Evolutionary conservation across 2,888 invertebrate genomes (phyloP), one percentile per base, ranked within the genome.

Genomic region (Melanchra persicariae): DNA sequence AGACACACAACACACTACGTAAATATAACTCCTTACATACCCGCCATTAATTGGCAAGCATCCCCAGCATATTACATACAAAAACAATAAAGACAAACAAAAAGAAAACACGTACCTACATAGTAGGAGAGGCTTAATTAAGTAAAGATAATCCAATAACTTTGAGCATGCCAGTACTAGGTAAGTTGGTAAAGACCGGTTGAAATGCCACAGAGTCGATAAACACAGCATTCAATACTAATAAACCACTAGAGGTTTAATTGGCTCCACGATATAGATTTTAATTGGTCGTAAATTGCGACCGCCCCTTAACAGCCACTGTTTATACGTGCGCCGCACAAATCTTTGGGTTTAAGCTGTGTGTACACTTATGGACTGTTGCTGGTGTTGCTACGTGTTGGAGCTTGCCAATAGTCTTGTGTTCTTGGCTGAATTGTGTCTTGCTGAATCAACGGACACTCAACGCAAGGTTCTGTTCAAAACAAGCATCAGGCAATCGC

Each of bases 241-340:
- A 94, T 94, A 94, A 93, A 95, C 89, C 82, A 92, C 88, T 85
- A 81, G 86, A 90, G 87, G 87, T 92, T 95, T 95, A 95, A 95
- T 95, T 95, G 95, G 92, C 85, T 84, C 90, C 89, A 88, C 89
- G 90, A 92, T 95, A 93, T 92, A 93, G 92, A 92, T 92, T 94
- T 95, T 95, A 95, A 95, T 95, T 95, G 95, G 89, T 87, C 91
- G 91, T 95, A 93, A 94, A 93, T 94, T 90, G 88, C 75, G 77
- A 82, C 82, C 85, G 88, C 87, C 87, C 84, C 89, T 88, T 94
- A 93, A 94, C 92, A 91, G 91, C 85, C 83, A 74, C 81, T 86
- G 85, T 86, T 81, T 88, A 78, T 87, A 85, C 87, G 81, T 81
- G 78, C 70, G 83, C 82, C 74, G 81, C 86, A 89, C 88, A 90